Base-by-base conservation (phyloP, 2,888 invertebrate genomes). In the Agrotis exclamationis region DNA sequence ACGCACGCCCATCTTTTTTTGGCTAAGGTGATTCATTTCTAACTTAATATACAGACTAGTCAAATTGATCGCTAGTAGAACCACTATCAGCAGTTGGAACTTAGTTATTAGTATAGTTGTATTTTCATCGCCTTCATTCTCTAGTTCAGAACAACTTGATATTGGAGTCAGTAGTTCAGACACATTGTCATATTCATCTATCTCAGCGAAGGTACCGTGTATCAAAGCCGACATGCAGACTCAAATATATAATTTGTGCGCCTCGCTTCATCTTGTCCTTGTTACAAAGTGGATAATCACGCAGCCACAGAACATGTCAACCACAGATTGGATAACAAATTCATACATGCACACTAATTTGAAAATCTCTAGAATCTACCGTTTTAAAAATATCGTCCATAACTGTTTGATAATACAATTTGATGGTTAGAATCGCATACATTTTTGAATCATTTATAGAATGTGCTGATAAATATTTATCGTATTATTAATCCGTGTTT, bases 221-320 rank as follows among this genome's bases (percentile, higher is more conserved):
- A 54, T 57, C 63, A 63, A 77, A 77, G 47, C 66, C 53, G 22
- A 65, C 58, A 45, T 69, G 50, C 63, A 64, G 63, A 51, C 76
- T 65, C 73, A 78, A 77, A 87, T 85, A 84, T 89, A 86, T 89
- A 90, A 89, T 90, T 89, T 89, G 88, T 75, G 54, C 71, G 73
- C 73, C 66, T 83, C 81, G 85, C 58, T 57, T 78, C 83, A 77
- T 81, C 86, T 81, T 88, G 94, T 92, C 95, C 94, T 95, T 92
- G 94, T 79, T 70, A 86, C 87, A 92, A 95, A 96, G 92, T 96
- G 95, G 92, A 95, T 95, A 95, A 96, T 95, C 96, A 95, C 95
- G 95, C 87, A 70, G 82, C 88, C 83, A 80, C 89, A 86, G 89
- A 89, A 90, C 88, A 88, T 88, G 91, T 88, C 90, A 86, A 87